phyloP scores from a whole-genome alignment of 53 echinoderm and acorn worm genomes.

The Patiria pectinifera region DNA sequence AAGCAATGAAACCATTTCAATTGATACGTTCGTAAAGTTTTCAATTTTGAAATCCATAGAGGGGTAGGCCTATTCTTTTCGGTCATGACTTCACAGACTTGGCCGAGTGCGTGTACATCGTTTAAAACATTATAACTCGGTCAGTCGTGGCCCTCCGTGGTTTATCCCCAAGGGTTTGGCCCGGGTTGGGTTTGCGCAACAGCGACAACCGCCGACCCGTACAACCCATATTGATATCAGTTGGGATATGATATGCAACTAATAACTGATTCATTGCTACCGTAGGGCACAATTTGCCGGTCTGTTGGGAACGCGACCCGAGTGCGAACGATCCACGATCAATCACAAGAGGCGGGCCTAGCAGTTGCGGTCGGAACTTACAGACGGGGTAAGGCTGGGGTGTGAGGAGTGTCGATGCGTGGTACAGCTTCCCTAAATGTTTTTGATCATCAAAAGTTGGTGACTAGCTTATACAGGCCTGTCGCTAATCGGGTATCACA shows the following conservation, averaged over 20 bases:
- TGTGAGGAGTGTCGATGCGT: not conserved
- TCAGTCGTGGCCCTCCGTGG: not conserved
- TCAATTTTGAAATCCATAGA: too few relatives aligned
- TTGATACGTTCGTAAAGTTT: too few relatives aligned
- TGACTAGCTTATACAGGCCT: not conserved
- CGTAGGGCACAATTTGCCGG: conserved; percentile 18
- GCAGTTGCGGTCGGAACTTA: conserved; percentile 4
- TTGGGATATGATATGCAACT: conserved; percentile 28
- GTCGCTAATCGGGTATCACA: conserved; percentile 12
- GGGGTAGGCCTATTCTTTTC: too few relatives aligned
- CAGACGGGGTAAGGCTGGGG: not conserved
- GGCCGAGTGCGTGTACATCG: too few relatives aligned
- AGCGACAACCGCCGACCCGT: not conserved
- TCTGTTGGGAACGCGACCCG: not conserved
- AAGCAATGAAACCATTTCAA: too few relatives aligned
- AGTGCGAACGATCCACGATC: not conserved
- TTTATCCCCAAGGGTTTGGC: not conserved
- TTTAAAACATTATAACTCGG: not conserved
- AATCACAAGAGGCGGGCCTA: not conserved
- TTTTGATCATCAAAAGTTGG: not conserved
- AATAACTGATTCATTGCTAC: conserved; percentile 48
- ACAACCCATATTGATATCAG: conserved; percentile 7
- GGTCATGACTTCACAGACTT: too few relatives aligned
- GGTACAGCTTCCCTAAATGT: not conserved
- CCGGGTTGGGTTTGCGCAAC: not conserved